A percentile compares a stretch with the other conserved stretches of the same genome.
phyloP scores from a whole-genome alignment of 2,888 invertebrate genomes.

The Megamerina dolium region DNA sequence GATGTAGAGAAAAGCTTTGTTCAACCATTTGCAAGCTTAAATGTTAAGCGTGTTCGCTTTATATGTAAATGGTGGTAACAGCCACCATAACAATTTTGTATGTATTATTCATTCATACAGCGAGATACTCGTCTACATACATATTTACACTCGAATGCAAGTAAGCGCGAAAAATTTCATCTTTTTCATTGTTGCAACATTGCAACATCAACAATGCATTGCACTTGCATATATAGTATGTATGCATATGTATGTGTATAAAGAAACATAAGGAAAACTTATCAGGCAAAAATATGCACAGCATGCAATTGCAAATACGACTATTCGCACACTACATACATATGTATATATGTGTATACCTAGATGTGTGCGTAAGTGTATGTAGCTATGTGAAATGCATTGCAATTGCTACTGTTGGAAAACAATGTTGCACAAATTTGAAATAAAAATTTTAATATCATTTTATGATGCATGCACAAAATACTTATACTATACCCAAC shows the following conservation, averaged over 20 bases:
- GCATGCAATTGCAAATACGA: not conserved
- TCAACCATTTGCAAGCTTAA: too few species aligned
- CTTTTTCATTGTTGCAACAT: not conserved
- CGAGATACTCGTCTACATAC: constrained; percentile 7
- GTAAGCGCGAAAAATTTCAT: not conserved
- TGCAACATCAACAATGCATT: too few species aligned
- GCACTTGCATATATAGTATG: too few species aligned
- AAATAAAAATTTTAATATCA: constrained; percentile 1
- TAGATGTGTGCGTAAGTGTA: not conserved
- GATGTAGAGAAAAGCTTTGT: too few species aligned
- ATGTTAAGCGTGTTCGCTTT: too few species aligned
- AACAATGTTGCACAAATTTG: constrained; percentile 5
- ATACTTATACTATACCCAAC: too few species aligned
- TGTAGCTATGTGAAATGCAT: not conserved
- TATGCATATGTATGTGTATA: too few species aligned
- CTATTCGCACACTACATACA: not conserved
- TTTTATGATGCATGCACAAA: constrained; percentile 1
- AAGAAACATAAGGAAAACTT: not conserved
- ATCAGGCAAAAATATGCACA: not conserved
- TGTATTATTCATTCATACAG: too few species aligned
- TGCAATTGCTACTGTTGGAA: not conserved
- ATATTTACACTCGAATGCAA: not conserved
- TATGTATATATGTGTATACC: too few species aligned
- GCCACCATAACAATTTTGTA: too few species aligned
- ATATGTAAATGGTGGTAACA: too few species aligned